Evolutionary conservation across 2,888 invertebrate species (phyloP).

Genomic region (Agrotis puta): DNA sequence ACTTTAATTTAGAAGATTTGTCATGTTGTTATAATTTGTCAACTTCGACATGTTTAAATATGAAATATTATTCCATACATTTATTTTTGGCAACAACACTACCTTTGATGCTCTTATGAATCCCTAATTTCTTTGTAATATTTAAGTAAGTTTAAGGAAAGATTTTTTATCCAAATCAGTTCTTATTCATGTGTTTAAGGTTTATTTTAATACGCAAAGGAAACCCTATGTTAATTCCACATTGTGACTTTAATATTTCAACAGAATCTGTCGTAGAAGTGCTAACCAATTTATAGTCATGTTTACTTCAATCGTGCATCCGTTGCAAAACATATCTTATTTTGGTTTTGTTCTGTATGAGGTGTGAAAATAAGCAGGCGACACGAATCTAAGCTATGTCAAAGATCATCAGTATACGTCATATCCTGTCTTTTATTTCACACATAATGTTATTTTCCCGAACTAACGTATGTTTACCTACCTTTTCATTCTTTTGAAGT

Average conservation of each 20-base stretch:
- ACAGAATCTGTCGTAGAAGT: conserved; percentile 49
- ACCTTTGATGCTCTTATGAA: too few species aligned
- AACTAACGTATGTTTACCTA: too few species aligned
- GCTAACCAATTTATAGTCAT: conserved; percentile 59
- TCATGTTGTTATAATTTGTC: conserved; percentile 15
- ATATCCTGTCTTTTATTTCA: background rate
- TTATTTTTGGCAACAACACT: too few species aligned
- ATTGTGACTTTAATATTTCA: conserved; percentile 35
- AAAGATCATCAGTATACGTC: conserved; percentile 10
- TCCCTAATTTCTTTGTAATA: too few species aligned
- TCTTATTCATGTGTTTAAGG: background rate
- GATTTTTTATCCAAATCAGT: background rate
- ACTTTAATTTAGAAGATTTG: conserved; percentile 8
- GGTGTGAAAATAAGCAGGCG: conserved; percentile 41
- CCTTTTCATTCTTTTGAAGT: too few species aligned
- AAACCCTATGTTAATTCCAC: conserved; percentile 28
- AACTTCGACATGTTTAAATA: background rate
- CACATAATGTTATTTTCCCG: background rate
- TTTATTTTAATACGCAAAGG: background rate
- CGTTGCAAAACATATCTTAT: conserved; percentile 26
- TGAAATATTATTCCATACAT: too few species aligned
- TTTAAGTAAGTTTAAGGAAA: too few species aligned
- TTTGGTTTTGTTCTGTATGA: conserved; percentile 28
- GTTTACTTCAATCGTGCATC: conserved; percentile 39
- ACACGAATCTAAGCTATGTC: conserved; percentile 17